Evolutionary conservation across 2,113 vertebrate species (phyloP).

Genomic region (Heterochromis multidens): DNA sequence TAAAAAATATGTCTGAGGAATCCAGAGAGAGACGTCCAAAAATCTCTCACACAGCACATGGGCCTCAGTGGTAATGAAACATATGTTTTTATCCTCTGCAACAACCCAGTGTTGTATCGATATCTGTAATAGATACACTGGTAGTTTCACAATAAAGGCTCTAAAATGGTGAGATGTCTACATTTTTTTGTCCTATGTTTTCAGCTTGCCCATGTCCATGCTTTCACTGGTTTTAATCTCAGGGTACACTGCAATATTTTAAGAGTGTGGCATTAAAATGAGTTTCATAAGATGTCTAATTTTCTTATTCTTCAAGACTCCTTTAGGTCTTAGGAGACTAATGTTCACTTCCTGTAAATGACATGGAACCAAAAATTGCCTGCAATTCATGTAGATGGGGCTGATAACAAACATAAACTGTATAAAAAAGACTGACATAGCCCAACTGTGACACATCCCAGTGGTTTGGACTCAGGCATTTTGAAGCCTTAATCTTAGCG

Average conservation of each 20-base stretch:
- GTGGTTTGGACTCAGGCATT: neutral
- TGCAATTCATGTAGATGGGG: neutral
- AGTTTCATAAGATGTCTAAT: neutral
- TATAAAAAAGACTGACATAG: neutral
- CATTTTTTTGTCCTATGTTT: neutral
- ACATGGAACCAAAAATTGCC: neutral
- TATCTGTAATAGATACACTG: neutral
- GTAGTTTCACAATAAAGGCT: neutral
- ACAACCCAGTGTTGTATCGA: neutral
- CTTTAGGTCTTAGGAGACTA: neutral
- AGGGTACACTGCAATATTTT: neutral
- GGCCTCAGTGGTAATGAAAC: neutral
- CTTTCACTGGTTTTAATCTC: neutral
- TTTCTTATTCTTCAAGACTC: neutral
- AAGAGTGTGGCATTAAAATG: neutral
- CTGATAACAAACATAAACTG: neutral
- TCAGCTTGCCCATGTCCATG: neutral
- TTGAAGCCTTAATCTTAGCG: neutral
- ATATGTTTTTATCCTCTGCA: neutral
- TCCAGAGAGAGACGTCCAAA: neutral
- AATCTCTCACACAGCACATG: neutral
- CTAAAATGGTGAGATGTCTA: rapidly evolving
- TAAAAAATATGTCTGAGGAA: neutral
- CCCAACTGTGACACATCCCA: neutral
- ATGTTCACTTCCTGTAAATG: neutral